Conservation (phyloP, 2,113 vertebrate species). For the Enhydra lutris region DNA sequence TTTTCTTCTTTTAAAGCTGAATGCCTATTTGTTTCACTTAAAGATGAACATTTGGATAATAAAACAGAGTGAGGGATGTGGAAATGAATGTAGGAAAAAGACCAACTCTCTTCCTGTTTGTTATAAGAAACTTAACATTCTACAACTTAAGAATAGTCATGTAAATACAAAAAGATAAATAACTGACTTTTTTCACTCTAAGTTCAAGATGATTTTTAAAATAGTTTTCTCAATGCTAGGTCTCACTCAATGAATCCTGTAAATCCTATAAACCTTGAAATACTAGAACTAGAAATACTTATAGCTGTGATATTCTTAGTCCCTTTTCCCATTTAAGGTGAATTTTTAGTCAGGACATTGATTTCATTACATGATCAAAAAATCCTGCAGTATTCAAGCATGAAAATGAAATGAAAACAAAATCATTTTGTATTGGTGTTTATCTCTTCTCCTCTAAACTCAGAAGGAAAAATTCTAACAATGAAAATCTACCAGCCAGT, state of each 20-base stretch:
- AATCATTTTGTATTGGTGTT: neutral
- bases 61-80: neutral
- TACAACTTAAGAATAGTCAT: neutral
- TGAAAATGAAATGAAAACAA: neutral
- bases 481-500: neutral
- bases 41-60: conserved; percentile 17
- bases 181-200: neutral
- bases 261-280: too few relatives aligned
- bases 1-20: neutral
- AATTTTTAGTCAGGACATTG: neutral
- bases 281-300: neutral
- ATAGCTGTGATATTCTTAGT: neutral
- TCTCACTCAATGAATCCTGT: neutral
- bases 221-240: neutral
- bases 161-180: neutral
- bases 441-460: neutral
- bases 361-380: neutral
- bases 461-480: neutral
- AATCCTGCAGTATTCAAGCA: neutral
- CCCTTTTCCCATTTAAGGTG: neutral
- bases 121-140: conserved; percentile 1
- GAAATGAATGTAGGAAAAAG: neutral
- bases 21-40: conserved; percentile 29
- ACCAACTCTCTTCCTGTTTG: neutral
- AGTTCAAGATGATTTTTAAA: conserved; percentile 5